Conservation (phyloP, 2,113 vertebrate species). For the human (Homo sapiens) region GRCh38 chr1:176761501-176762000, state of each 20-base stretch:
- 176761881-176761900: neutral
- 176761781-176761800: slow-evolving; percentile 43
- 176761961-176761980: neutral
- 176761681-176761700: neutral
- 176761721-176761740: neutral
- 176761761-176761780: slow-evolving; percentile 60
- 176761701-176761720: neutral
- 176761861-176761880: slow-evolving; percentile 1
- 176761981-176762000: neutral
- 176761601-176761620: neutral
- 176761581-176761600: neutral
- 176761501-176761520: neutral
- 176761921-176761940: neutral
- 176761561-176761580: neutral
- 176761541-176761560: neutral
- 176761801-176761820: slow-evolving; percentile 70
- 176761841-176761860: neutral
- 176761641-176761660: neutral
- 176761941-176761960: too few species aligned
- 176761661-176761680: neutral
- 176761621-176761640: neutral
- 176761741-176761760: slow-evolving; percentile 47
- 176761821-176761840: slow-evolving; percentile 3
- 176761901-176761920: neutral
- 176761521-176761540: neutral